phyloP scores from a whole-genome alignment of 2,113 vertebrate genomes.

The Oreotrochilus melanogaster region DNA sequence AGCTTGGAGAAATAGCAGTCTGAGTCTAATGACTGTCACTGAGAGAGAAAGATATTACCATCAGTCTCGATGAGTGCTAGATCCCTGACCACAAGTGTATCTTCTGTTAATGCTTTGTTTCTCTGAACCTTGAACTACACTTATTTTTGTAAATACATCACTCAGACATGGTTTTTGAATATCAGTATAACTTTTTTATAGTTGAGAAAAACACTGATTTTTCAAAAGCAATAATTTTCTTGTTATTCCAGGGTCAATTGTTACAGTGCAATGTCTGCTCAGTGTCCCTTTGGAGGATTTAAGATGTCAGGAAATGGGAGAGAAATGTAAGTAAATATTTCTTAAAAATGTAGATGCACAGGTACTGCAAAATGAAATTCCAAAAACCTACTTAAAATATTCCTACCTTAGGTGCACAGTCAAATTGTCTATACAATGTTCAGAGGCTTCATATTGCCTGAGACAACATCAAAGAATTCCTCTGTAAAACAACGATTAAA shows the following conservation, averaged over 20 bases:
- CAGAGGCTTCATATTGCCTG: background rate
- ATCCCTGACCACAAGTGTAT: background rate
- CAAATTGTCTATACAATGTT: background rate
- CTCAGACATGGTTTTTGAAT: background rate
- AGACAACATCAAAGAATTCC: background rate
- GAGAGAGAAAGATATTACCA: background rate
- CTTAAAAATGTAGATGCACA: background rate
- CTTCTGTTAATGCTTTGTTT: background rate
- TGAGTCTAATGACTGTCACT: background rate
- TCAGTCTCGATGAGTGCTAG: background rate
- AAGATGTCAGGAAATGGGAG: conserved; percentile 94
- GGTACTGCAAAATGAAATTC: background rate
- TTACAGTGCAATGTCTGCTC: conserved; percentile 82
- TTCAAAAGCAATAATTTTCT: background rate
- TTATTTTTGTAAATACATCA: background rate
- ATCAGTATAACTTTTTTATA: background rate
- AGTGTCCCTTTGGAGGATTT: conserved; percentile 89
- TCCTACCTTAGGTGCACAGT: background rate
- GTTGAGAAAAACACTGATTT: background rate
- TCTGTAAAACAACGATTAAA: background rate
- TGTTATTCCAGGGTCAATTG: conserved; percentile 86
- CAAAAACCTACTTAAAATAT: background rate
- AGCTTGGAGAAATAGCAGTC: background rate
- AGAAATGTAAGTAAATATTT: conserved; percentile 85
- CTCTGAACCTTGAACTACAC: background rate